These are phyloP conservation scores for Meiosimyza decipiens DNA, from an alignment of 2,888 invertebrate genomes.

Conservation along the genomic window DNA sequence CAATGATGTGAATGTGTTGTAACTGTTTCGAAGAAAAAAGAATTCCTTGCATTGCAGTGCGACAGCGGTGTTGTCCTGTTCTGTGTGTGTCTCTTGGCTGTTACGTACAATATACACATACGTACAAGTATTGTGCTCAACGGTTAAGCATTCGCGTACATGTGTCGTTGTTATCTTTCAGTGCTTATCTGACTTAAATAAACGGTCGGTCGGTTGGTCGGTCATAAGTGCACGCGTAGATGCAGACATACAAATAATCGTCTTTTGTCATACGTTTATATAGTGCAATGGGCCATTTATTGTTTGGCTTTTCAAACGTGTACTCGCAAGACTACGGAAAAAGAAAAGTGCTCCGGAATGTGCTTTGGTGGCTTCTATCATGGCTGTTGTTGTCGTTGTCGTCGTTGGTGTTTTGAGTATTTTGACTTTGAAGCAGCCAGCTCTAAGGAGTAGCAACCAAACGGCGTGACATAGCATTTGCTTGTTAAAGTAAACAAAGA, in stretches of 20 bases:
- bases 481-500: too few relatives aligned
- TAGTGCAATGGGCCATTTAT: conserved; percentile 26
- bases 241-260: conserved; percentile 6
- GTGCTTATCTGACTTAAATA: too few relatives aligned
- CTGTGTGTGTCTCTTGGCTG: conserved; percentile 1
- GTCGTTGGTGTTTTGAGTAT: not conserved
- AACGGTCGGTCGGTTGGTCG: not conserved
- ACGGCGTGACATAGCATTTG: not conserved
- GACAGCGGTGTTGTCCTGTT: conserved; percentile 4
- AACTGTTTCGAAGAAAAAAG: conserved; percentile 7
- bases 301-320: conserved; percentile 22
- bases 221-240: not conserved
- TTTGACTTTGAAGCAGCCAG: not conserved
- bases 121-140: too few relatives aligned
- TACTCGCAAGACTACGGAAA: conserved; percentile 7
- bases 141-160: too few relatives aligned
- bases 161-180: too few relatives aligned
- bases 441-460: not conserved
- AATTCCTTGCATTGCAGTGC: conserved; percentile 9
- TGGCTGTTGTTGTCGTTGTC: conserved; percentile 36
- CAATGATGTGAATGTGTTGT: conserved; percentile 12
- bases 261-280: not conserved
- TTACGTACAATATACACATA: not conserved
- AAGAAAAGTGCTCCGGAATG: conserved; percentile 21
- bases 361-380: not conserved